phyloP scores from a whole-genome alignment of 2,797 vertebrate species.

The Myotis myotis region DNA sequence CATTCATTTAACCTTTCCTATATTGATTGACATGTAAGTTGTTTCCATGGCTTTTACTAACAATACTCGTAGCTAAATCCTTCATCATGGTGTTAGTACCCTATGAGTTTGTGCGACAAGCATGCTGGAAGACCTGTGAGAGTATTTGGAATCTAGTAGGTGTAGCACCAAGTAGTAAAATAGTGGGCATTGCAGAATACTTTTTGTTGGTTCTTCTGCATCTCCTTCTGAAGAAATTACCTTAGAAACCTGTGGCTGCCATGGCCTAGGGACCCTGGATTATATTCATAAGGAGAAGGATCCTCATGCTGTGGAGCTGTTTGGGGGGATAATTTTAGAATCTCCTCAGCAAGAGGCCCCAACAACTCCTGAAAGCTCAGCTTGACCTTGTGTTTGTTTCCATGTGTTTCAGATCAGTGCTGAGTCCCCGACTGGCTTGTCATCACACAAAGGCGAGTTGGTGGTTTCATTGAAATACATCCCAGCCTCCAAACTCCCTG shows the following conservation, averaged over 20 bases:
- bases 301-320: neutral
- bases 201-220: neutral
- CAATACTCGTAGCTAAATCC: neutral
- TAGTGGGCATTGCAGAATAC: neutral
- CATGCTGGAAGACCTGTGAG: slow-evolving; percentile 22
- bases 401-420: slow-evolving; percentile 76
- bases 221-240: slow-evolving; percentile 37
- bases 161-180: neutral
- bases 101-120: slow-evolving; percentile 32
- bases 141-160: neutral
- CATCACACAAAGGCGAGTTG: slow-evolving; percentile 93
- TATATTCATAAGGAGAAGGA: slow-evolving; percentile 13
- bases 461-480: slow-evolving; percentile 95
- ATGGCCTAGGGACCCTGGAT: neutral
- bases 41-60: slow-evolving; percentile 41
- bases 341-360: neutral
- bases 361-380: neutral
- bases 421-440: slow-evolving; percentile 73
- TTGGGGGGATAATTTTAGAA: neutral
- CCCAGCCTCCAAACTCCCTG: slow-evolving; percentile 81
- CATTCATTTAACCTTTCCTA: slow-evolving; percentile 8
- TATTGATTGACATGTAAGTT: neutral
- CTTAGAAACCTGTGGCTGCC: neutral
- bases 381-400: slow-evolving; percentile 54
- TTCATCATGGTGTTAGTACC: neutral